Conservation (phyloP, 2,797 vertebrate genomes). For the Intellagama lesueurii region DNA sequence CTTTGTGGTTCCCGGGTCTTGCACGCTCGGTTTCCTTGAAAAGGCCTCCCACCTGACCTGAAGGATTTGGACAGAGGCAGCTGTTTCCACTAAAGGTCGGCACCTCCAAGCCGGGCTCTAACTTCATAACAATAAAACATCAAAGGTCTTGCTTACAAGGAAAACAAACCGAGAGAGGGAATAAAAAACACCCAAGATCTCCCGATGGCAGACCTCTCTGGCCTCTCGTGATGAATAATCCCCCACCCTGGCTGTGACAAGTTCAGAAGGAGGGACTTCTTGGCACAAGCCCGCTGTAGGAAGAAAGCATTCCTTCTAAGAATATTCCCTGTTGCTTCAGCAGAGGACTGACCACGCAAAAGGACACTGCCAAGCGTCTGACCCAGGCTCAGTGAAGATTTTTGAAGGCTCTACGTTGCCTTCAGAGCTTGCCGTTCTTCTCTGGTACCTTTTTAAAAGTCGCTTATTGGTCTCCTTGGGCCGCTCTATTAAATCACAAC, state of each 20-base stretch:
- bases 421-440: too few relatives aligned
- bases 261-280: constrained; percentile 57
- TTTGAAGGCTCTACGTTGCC: too few relatives aligned
- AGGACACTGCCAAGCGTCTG: too few relatives aligned
- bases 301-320: too few relatives aligned
- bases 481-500: too few relatives aligned
- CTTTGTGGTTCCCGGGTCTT: constrained; percentile 70
- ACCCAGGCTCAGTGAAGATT: too few relatives aligned
- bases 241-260: constrained; percentile 65
- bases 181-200: constrained; percentile 60
- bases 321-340: too few relatives aligned
- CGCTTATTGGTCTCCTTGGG: too few relatives aligned
- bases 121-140: constrained; percentile 79
- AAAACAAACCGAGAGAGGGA: constrained; percentile 75
- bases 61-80: constrained; percentile 69
- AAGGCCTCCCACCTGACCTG: constrained; percentile 76
- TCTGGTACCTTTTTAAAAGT: too few relatives aligned
- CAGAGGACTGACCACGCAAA: too few relatives aligned
- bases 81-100: constrained; percentile 80
- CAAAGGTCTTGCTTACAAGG: constrained; percentile 80
- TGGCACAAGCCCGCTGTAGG: too few relatives aligned
- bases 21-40: constrained; percentile 73
- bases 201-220: constrained; percentile 64
- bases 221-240: constrained; percentile 42
- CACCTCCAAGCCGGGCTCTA: constrained; percentile 79